Percentiles rank a stretch among this genome's conserved stretches.
Conservation (phyloP, 2,888 invertebrate species). For the Theretra japonica region DNA sequence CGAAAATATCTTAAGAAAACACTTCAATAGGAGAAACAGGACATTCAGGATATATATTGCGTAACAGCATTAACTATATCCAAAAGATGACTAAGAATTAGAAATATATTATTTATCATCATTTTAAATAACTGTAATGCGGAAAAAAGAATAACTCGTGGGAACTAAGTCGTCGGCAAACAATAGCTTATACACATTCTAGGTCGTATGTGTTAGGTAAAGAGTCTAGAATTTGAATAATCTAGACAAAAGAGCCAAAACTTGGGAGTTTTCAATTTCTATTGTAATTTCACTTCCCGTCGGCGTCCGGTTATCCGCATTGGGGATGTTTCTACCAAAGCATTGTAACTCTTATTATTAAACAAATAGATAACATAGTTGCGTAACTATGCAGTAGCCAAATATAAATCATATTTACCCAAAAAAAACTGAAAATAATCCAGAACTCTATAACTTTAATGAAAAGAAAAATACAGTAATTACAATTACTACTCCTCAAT, state of each 20-base stretch:
- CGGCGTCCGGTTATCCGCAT: constrained; percentile 21
- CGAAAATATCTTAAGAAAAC: not conserved
- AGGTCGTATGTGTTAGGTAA: not conserved
- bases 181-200: not conserved
- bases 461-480: too few species aligned
- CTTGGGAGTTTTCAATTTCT: not conserved
- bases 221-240: not conserved
- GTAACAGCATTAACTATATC: not conserved
- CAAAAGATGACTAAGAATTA: not conserved
- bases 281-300: not conserved
- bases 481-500: too few species aligned
- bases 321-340: not conserved
- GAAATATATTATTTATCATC: not conserved
- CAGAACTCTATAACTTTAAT: too few species aligned
- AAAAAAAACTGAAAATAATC: too few species aligned
- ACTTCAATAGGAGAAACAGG: not conserved
- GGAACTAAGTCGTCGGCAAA: constrained; percentile 4
- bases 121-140: not conserved
- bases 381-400: not conserved
- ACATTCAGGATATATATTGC: not conserved
- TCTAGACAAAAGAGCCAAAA: too few species aligned
- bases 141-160: not conserved
- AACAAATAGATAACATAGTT: not conserved
- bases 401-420: too few species aligned
- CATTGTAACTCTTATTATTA: not conserved